Conservation (phyloP, 2,797 vertebrate species). For the Chelmon rostratus region DNA sequence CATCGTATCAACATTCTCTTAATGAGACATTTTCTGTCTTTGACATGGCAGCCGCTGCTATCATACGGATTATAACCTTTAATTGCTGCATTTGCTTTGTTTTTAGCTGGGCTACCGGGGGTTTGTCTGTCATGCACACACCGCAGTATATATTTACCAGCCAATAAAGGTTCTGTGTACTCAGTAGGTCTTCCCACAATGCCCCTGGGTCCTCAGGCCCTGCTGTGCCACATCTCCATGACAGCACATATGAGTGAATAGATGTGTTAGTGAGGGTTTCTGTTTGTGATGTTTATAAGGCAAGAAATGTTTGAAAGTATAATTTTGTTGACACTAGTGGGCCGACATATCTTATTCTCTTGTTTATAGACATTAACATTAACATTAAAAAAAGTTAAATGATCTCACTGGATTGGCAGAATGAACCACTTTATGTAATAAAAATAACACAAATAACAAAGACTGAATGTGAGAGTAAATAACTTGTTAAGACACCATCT, state of each 20-base stretch:
- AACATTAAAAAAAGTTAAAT: slow-evolving; percentile 8
- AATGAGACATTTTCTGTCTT: not conserved
- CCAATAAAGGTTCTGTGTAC: slow-evolving; percentile 34
- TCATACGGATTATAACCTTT: slow-evolving; percentile 26
- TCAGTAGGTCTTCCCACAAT: slow-evolving; percentile 53
- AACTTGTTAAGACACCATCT: slow-evolving; percentile 63
- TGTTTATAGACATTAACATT: slow-evolving; percentile 21
- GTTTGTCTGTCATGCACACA: not conserved
- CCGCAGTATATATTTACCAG: slow-evolving; percentile 29
- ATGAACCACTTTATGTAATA: slow-evolving; percentile 36
- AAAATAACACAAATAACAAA: slow-evolving; percentile 37
- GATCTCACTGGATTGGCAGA: slow-evolving; percentile 17
- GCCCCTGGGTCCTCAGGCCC: slow-evolving; percentile 49
- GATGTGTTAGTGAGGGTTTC: slow-evolving; percentile 1
- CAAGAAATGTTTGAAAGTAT: slow-evolving; percentile 11
- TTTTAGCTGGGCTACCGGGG: not conserved
- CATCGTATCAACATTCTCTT: not conserved
- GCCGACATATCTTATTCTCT: not conserved
- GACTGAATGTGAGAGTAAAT: slow-evolving; percentile 38
- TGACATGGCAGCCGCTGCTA: not conserved
- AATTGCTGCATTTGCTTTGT: slow-evolving; percentile 28
- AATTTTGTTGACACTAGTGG: slow-evolving; percentile 18
- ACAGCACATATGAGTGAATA: slow-evolving; percentile 53
- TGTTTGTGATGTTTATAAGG: slow-evolving; percentile 15
- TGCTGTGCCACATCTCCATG: slow-evolving; percentile 38